Conservation (phyloP, 2,888 invertebrate species). For the Epirrhoe alternata region DNA sequence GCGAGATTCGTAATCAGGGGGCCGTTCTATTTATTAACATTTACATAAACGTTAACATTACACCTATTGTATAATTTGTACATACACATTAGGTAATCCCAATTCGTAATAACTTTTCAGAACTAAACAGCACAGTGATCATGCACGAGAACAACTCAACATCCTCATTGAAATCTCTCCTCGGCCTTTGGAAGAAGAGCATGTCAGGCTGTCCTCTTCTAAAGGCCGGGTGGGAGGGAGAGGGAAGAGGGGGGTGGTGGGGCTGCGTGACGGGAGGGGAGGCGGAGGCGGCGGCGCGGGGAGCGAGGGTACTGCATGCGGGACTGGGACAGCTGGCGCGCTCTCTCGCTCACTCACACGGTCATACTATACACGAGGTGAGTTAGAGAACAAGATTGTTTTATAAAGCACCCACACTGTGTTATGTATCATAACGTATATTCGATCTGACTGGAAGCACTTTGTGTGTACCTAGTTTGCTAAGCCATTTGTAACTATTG, state of each 20-base stretch:
- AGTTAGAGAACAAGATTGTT: neutral
- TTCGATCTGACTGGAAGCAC: too few relatives aligned
- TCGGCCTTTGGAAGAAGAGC: conserved; percentile 93
- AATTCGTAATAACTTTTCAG: conserved; percentile 48
- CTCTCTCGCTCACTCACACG: conserved; percentile 31
- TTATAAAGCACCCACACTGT: too few relatives aligned
- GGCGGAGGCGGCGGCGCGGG: conserved; percentile 59
- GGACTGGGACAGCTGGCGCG: conserved; percentile 45
- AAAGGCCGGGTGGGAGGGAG: conserved; percentile 52
- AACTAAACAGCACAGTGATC: conserved; percentile 62
- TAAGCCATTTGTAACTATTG: too few relatives aligned
- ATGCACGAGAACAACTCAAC: conserved; percentile 85
- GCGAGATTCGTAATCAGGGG: too few relatives aligned
- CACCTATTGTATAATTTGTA: too few relatives aligned
- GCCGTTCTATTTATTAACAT: too few relatives aligned
- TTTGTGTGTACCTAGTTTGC: too few relatives aligned
- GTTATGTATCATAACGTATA: too few relatives aligned
- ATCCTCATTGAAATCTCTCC: conserved; percentile 84
- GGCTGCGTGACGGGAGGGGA: conserved; percentile 63
- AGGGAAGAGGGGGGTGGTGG: conserved; percentile 64
- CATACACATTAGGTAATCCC: too few relatives aligned
- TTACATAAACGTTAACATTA: too few relatives aligned
- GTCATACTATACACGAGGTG: conserved; percentile 49
- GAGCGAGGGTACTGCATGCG: conserved; percentile 60
- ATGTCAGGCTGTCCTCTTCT: conserved; percentile 83